A percentile compares a stretch with the other conserved stretches of the same genome.
These are phyloP conservation scores for Danio kyathit DNA, from an alignment of 2,797 vertebrate genomes.

Conservation along the genomic window DNA sequence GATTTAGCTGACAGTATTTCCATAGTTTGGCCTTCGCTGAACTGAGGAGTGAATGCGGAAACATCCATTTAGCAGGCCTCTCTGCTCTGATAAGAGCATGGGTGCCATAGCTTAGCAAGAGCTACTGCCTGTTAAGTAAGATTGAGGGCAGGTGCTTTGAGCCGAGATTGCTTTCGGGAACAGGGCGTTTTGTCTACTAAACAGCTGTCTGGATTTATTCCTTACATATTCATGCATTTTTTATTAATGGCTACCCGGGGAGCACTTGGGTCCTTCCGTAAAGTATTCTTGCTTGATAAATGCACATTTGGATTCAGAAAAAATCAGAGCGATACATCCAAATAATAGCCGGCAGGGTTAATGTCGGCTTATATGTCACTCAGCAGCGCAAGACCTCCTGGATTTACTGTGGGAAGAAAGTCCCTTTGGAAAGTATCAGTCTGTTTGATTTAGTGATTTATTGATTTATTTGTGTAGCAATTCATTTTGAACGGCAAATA, in stretches of 20 bases:
- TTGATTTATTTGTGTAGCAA: too few species aligned
- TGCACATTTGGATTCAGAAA: conserved; percentile 35
- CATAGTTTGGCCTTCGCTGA: conserved; percentile 33
- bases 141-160: conserved; percentile 60
- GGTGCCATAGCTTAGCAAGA: conserved; percentile 28
- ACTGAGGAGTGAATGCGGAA: conserved; percentile 9
- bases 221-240: conserved; percentile 66
- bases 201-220: conserved; percentile 62
- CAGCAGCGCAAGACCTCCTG: neutral
- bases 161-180: conserved; percentile 61
- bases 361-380: conserved; percentile 38
- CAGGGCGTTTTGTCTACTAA: conserved; percentile 62
- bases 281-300: conserved; percentile 45
- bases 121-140: conserved; percentile 62
- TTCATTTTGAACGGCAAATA: too few species aligned
- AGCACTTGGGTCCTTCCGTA: conserved; percentile 39
- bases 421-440: neutral
- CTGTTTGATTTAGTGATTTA: neutral
- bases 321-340: conserved; percentile 47
- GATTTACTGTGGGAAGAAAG: neutral
- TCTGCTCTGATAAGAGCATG: conserved; percentile 42
- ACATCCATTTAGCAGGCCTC: conserved; percentile 29
- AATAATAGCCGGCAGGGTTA: conserved; percentile 28
- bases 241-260: conserved; percentile 56
- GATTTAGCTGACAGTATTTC: conserved; percentile 38